These are phyloP conservation scores for Lethrus apterus DNA, from an alignment of 1,140 invertebrate genomes.

Conservation along the genomic window DNA sequence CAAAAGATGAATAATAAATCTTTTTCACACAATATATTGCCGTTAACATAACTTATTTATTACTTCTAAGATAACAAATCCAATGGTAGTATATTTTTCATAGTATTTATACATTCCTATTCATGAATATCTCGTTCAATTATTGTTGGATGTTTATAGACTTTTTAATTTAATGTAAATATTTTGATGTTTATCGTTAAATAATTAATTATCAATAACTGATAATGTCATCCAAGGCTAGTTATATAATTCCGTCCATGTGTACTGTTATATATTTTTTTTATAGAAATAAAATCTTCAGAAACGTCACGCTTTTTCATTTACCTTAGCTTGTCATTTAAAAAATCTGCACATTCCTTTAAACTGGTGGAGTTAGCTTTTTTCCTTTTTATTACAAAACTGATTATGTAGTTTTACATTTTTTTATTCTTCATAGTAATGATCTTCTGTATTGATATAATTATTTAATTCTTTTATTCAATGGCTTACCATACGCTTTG, in stretches of 20 bases:
- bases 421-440: too few relatives aligned
- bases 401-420: too few relatives aligned
- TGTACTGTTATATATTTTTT: slow-evolving; percentile 12
- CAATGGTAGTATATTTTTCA: neutral
- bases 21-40: too few relatives aligned
- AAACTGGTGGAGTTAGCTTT: neutral
- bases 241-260: slow-evolving; percentile 15
- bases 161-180: slow-evolving; percentile 1
- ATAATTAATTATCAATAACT: too few relatives aligned
- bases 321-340: neutral
- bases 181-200: slow-evolving; percentile 5
- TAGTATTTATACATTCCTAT: slow-evolving; percentile 1
- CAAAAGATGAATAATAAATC: too few relatives aligned
- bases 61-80: too few relatives aligned
- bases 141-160: slow-evolving; percentile 2
- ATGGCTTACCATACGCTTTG: too few relatives aligned
- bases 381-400: neutral
- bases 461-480: too few relatives aligned
- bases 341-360: neutral
- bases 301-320: neutral
- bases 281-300: slow-evolving; percentile 15
- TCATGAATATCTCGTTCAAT: slow-evolving; percentile 1
- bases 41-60: too few relatives aligned
- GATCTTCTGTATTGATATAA: too few relatives aligned
- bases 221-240: too few relatives aligned